phyloP scores from a whole-genome alignment of 2,888 invertebrate genomes.

The Lissonota sp. region DNA sequence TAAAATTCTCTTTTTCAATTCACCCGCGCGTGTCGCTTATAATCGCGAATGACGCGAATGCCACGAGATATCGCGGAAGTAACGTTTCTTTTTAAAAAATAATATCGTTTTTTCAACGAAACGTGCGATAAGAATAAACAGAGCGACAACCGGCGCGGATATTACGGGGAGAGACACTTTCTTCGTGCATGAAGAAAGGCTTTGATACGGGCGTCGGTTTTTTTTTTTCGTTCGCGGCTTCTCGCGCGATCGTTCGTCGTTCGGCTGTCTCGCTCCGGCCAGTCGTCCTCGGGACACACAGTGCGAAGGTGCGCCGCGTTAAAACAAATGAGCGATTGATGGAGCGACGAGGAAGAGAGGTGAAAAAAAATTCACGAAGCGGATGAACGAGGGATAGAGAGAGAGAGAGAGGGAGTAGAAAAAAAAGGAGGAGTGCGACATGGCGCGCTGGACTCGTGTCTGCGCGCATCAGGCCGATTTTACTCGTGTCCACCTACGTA shows the following conservation, averaged over 20 bases:
- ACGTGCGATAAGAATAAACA: background rate
- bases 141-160: background rate
- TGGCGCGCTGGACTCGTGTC: constrained; percentile 64
- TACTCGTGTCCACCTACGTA: constrained; percentile 50
- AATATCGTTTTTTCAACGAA: background rate
- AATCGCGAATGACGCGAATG: background rate
- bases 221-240: constrained; percentile 9
- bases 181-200: too few species aligned
- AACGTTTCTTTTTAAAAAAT: background rate
- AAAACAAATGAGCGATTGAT: constrained; percentile 29
- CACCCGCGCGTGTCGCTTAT: background rate
- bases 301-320: constrained; percentile 24
- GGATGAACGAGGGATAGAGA: background rate
- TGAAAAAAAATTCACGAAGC: constrained; percentile 1
- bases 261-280: background rate
- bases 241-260: background rate
- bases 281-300: constrained; percentile 41
- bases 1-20: too few species aligned
- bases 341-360: background rate
- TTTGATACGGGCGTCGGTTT: constrained; percentile 14
- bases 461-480: constrained; percentile 52
- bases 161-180: too few species aligned
- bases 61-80: background rate
- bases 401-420: background rate
- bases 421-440: constrained; percentile 35